phyloP scores from a whole-genome alignment of 1,140 invertebrate species.

The Danaus melanippus region DNA sequence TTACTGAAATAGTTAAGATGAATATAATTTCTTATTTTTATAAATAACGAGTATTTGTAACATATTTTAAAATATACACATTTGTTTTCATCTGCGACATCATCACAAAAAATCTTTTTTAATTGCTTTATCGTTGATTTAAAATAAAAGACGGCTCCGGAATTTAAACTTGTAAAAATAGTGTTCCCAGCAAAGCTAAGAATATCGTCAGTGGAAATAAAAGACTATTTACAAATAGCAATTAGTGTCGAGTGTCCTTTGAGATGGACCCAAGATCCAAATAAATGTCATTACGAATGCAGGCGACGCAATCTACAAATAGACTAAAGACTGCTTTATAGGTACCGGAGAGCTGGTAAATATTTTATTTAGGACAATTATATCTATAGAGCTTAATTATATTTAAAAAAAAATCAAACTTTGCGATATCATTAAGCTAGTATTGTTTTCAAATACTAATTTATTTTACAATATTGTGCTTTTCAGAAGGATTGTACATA shows the following conservation, averaged over 20 bases:
- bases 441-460: too few relatives aligned
- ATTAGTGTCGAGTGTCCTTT: slow-evolving; percentile 21
- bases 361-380: too few relatives aligned
- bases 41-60: too few relatives aligned
- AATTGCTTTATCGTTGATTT: slow-evolving; percentile 4
- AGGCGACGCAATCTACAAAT: slow-evolving; percentile 19
- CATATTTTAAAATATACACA: neutral
- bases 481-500: neutral
- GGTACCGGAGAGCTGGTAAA: too few relatives aligned
- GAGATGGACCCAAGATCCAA: slow-evolving; percentile 17
- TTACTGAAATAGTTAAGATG: too few relatives aligned
- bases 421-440: too few relatives aligned
- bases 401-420: too few relatives aligned
- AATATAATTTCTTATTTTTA: too few relatives aligned
- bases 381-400: too few relatives aligned
- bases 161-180: slow-evolving; percentile 18
- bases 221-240: slow-evolving; percentile 25
- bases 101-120: slow-evolving; percentile 1
- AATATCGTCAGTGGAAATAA: slow-evolving; percentile 19
- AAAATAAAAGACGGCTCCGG: slow-evolving; percentile 6
- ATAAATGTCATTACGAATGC: slow-evolving; percentile 26
- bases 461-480: too few relatives aligned
- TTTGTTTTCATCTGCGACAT: neutral
- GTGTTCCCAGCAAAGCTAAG: slow-evolving; percentile 16
- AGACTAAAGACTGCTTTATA: neutral